phyloP scores from a whole-genome alignment of 2,888 invertebrate species.

The Acronicta leporina region DNA sequence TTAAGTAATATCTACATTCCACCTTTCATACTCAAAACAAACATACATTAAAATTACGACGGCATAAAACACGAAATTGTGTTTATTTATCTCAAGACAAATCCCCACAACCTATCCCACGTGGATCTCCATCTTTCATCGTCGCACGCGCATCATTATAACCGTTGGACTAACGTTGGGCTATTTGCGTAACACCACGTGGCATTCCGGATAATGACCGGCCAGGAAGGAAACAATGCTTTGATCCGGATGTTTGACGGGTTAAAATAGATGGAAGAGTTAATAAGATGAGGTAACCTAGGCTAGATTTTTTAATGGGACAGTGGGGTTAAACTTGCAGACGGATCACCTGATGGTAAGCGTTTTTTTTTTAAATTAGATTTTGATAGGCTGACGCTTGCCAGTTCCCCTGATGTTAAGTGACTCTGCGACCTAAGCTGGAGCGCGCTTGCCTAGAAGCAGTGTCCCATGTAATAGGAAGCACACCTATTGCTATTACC shows the following conservation, averaged over 20 bases:
- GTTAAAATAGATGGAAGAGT: constrained; percentile 8
- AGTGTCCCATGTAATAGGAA: too few relatives aligned
- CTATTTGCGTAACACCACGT: constrained; percentile 55
- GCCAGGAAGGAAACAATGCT: constrained; percentile 57
- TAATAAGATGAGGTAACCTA: not conserved
- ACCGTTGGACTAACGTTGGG: constrained; percentile 52
- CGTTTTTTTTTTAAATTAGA: too few relatives aligned
- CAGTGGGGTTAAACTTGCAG: too few relatives aligned
- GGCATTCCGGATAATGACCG: constrained; percentile 76
- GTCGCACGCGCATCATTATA: constrained; percentile 58
- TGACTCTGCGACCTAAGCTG: too few relatives aligned
- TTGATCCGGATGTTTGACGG: constrained; percentile 50
- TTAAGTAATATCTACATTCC: too few relatives aligned
- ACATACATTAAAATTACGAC: not conserved
- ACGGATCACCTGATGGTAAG: too few relatives aligned
- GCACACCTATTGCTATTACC: too few relatives aligned
- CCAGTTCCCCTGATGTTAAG: too few relatives aligned
- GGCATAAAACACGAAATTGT: constrained; percentile 1
- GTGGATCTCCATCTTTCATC: constrained; percentile 33
- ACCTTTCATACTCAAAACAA: too few relatives aligned
- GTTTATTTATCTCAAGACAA: constrained; percentile 27
- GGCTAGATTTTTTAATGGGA: too few relatives aligned
- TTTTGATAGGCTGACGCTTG: too few relatives aligned
- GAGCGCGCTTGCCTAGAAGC: too few relatives aligned
- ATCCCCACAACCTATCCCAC: constrained; percentile 29